Evolutionary conservation across 2,113 vertebrate species (phyloP), one percentile per base, ranked within the genome.

Genomic region (Megaceryle torquata): DNA sequence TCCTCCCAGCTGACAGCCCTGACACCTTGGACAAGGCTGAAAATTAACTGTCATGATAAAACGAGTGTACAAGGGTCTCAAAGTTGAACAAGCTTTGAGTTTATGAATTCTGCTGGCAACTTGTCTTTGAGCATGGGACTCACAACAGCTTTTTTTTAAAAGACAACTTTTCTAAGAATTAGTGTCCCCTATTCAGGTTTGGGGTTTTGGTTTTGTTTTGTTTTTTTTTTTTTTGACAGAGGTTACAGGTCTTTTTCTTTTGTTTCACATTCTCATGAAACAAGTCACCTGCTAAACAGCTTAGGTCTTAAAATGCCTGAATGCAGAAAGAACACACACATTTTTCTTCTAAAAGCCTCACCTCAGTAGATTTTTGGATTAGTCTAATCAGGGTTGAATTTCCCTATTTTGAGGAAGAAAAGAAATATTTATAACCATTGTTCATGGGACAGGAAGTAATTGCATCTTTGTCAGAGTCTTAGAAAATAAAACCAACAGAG

Each of bases 1-100:
- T 76, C 44, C 75, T 86, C 19, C 88, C 84, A 92, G 90, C 88
- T 95, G 93, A 96, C 95, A 97, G 88, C 68, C 56, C 92, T 78
- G 75, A 96, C 94, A 96, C 91, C 60, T 96, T 33, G 13, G 72
- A 91, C 61, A 95, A 92, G 90, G 24, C 50, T 67, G 69, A 86
- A 95, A 96, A 95, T 96, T 89, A 94, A 91, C 76, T 95, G 89
- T 51, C 70, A 3, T 83, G 89, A 70, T 37, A 82, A 94, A 97
- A 84, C 0, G 0, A 94, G 60, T 22, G 59, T 92, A 72, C 86
- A 69, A 57, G 69, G 43, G 67, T 54, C 76, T 82, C 6, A 72
- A 91, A 97, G 51, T 11, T 75, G 67, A 88, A 61, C 2, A 1
- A 51, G n/a, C 33, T 93, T 82, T 33, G 46, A 75, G 82, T 44